Base-by-base conservation (phyloP, 2,113 vertebrate species). In the Epinephelus lanceolatus region DNA sequence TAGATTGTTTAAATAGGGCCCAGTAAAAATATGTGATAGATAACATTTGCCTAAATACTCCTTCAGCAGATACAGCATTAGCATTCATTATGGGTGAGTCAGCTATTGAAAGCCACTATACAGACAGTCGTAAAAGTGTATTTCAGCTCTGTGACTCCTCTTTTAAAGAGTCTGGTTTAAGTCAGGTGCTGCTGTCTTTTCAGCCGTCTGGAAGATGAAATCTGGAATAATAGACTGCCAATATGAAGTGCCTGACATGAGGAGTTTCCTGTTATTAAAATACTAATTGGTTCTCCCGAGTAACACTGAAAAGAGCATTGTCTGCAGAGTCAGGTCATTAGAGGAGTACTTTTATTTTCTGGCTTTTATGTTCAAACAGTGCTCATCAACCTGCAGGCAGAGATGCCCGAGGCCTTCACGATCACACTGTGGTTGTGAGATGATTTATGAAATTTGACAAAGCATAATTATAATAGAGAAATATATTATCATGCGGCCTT, bases 401-500 rank as follows among this genome's bases (percentile, higher is more conserved):
- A 49, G 45, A 30, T 7, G 19, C 51, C 4, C 3, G 0, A 52
- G 4, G 69, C 52, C 53, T 30, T 25, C 6, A 18, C 63, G 10
- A 52, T 23, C 17, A 37, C 9, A 13, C 55, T 15, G 68, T 5
- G 61, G 33, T 17, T 23, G 4, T 18, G 33, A 59, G 49, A 66
- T 71, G 45, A 85, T 80, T 81, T 55, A 74, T 76, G 71, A 67
- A 78, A 71, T 45, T 51, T 85, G 70, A 82, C 76, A 12, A 82
- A 69, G 74, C 18, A 12, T 53, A 68, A 63, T 60, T 87, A 40
- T 47, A 74, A 60, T 25, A 18, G 49, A 67, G 51, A 71, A 85
- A 66, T 76, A 53, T 49, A 73, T 77, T 13, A 52, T 63, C 63
- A 9, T 2, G 27, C 3, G 2, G 9, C 62, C 59, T 76, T 79